A percentile compares a stretch with the other conserved stretches of the same genome.
phyloP scores from a whole-genome alignment of 2,113 vertebrate genomes.

The Anas platyrhynchos region DNA sequence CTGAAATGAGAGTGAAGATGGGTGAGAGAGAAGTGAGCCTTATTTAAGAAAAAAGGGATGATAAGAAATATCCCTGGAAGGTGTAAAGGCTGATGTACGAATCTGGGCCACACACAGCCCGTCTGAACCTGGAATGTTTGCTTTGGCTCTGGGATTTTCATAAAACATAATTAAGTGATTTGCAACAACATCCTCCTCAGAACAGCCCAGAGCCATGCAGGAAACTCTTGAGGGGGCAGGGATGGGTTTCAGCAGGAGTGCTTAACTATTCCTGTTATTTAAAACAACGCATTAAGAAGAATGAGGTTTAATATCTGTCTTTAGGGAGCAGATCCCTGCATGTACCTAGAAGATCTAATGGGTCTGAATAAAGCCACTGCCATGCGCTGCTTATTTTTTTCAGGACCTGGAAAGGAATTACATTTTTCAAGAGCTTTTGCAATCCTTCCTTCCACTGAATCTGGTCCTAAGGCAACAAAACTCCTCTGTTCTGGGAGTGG shows the following conservation, averaged over 20 bases:
- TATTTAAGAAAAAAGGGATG: not conserved
- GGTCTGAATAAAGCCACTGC: not conserved
- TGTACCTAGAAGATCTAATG: not conserved
- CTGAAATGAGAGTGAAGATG: not conserved
- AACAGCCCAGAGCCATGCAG: not conserved
- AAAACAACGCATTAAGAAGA: not conserved
- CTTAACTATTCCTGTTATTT: not conserved
- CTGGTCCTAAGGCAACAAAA: conserved; percentile 35
- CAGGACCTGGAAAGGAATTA: not conserved
- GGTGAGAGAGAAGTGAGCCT: not conserved
- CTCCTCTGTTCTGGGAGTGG: not conserved
- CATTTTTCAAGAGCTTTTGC: not conserved
- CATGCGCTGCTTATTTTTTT: not conserved
- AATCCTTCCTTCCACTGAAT: not conserved
- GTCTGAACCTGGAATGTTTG: not conserved
- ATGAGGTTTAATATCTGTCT: not conserved
- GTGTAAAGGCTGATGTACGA: not conserved
- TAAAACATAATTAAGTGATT: not conserved
- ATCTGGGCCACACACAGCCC: not conserved
- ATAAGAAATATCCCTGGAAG: not conserved
- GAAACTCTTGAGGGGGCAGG: not conserved
- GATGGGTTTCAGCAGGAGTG: not conserved
- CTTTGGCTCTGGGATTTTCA: conserved; percentile 13
- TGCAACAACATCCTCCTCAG: not conserved
- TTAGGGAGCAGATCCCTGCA: not conserved